phyloP scores from a whole-genome alignment of 2,888 invertebrate species.

The Epistrophella euchroma region DNA sequence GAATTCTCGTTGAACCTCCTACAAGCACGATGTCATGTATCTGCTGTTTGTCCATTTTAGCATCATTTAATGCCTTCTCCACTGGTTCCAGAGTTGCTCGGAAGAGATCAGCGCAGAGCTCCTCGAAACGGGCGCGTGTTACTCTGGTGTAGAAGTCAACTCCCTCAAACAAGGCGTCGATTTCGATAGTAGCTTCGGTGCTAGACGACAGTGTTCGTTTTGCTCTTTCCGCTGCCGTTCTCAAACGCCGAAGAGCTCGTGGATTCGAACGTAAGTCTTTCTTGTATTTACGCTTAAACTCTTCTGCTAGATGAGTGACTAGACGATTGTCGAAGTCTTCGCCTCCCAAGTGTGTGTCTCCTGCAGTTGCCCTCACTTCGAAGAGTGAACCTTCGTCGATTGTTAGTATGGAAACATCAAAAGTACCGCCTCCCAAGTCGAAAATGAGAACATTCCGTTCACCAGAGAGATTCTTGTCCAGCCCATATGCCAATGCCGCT shows the following conservation, averaged over 20 bases:
- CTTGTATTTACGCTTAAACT: constrained; percentile 91
- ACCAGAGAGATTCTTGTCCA: constrained; percentile 91
- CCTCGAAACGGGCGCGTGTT: constrained; percentile 89
- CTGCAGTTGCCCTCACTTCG: constrained; percentile 96
- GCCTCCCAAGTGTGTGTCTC: constrained; percentile 95
- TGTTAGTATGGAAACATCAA: constrained; percentile 96
- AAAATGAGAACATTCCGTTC: constrained; percentile 90
- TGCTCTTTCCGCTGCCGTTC: constrained; percentile 90
- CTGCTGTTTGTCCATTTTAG: constrained; percentile 89
- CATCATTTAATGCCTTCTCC: constrained; percentile 89
- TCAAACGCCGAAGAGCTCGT: constrained; percentile 87
- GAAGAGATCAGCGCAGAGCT: constrained; percentile 88
- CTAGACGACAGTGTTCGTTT: constrained; percentile 90
- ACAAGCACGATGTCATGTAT: constrained; percentile 91
- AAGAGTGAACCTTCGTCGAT: constrained; percentile 94
- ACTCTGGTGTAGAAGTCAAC: constrained; percentile 88
- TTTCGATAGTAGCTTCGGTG: constrained; percentile 89
- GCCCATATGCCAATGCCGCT: constrained; percentile 94
- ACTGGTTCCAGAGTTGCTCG: constrained; percentile 89
- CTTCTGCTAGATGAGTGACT: constrained; percentile 92
- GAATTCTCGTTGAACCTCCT: constrained; percentile 90
- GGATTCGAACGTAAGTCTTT: constrained; percentile 87
- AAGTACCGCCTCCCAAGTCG: constrained; percentile 89
- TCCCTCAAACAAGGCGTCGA: constrained; percentile 89
- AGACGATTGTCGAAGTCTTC: constrained; percentile 95